phyloP scores from a whole-genome alignment of 2,113 vertebrate genomes.

The Bos javanicus region DNA sequence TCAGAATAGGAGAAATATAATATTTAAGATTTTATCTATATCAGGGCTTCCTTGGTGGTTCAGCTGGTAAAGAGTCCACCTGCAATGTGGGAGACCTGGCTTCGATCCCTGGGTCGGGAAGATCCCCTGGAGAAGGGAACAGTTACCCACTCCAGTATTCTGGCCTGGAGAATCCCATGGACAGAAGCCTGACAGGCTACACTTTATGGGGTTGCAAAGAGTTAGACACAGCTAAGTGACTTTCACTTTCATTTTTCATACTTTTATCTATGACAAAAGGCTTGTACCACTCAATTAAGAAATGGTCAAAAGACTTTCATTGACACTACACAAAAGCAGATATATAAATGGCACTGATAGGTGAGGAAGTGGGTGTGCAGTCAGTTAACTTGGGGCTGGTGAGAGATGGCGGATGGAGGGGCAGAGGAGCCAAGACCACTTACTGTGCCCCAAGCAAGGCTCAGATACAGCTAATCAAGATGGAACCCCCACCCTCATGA shows the following conservation, averaged over 20 bases:
- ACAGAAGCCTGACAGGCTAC: background rate
- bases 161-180: background rate
- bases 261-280: background rate
- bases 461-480: background rate
- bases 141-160: background rate
- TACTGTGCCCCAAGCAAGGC: accelerated
- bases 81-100: background rate
- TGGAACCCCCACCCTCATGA: background rate
- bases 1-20: background rate
- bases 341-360: background rate
- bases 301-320: background rate
- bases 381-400: background rate
- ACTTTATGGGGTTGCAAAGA: background rate
- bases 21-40: background rate
- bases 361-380: background rate
- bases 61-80: background rate
- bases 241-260: background rate
- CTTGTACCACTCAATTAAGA: background rate
- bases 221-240: background rate
- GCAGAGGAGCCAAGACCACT: background rate
- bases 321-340: background rate
- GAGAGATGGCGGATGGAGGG: background rate
- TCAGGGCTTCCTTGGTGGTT: background rate
- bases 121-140: background rate
- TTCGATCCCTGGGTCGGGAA: background rate